Percentiles rank a stretch among this genome's conserved stretches.
phyloP scores from a whole-genome alignment of 2,888 invertebrate species.

The Amphipoea lucens region DNA sequence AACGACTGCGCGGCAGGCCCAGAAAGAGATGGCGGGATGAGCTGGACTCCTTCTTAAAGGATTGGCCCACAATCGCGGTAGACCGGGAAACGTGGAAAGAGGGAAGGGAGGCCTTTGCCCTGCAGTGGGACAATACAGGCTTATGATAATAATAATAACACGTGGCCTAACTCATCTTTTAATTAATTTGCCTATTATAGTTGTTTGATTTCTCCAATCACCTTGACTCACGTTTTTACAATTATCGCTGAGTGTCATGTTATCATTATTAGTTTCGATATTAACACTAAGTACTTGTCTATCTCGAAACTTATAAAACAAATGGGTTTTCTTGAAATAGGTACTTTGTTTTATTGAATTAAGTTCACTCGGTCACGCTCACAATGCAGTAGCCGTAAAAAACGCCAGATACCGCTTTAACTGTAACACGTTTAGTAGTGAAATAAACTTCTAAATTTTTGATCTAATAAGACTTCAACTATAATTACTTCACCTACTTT shows the following conservation, averaged over 20 bases:
- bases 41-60: no score
- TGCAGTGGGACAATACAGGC: no score
- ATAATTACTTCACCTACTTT: not conserved
- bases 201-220: constrained; percentile 10
- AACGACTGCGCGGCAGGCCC: no score
- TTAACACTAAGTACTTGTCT: constrained; percentile 26
- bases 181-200: constrained; percentile 5
- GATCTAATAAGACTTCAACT: constrained; percentile 12
- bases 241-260: constrained; percentile 12
- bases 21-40: no score
- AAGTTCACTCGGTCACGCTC: constrained; percentile 12
- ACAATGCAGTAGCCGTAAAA: constrained; percentile 9
- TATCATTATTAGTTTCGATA: constrained; percentile 42
- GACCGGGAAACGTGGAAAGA: no score
- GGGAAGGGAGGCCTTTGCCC: no score
- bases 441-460: constrained; percentile 7
- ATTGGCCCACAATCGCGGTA: no score
- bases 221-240: constrained; percentile 30
- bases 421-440: constrained; percentile 16
- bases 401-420: constrained; percentile 16
- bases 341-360: constrained; percentile 16
- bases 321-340: constrained; percentile 18
- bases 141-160: no score
- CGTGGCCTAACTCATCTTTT: constrained; percentile 8
- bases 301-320: constrained; percentile 23